phyloP scores from a whole-genome alignment of 2,888 invertebrate genomes.

The Noctua pronuba region DNA sequence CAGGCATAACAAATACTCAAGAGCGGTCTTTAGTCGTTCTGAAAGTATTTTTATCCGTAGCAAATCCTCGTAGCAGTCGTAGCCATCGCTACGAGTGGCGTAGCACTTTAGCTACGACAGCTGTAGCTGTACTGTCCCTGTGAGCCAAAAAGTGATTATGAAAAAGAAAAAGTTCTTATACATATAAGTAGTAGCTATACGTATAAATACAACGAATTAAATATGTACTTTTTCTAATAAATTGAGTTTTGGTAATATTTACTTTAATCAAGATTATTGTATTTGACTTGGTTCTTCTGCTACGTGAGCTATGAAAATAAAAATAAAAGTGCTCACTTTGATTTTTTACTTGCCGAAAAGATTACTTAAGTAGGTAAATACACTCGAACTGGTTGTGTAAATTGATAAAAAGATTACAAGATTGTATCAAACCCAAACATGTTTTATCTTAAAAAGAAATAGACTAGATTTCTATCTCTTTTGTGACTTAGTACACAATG shows the following conservation, averaged over 20 bases:
- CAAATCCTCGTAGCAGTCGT: conserved; percentile 9
- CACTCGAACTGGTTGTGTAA: not conserved
- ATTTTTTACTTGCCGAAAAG: not conserved
- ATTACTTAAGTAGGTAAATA: not conserved
- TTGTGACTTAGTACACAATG: conserved; percentile 13
- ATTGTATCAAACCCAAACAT: not conserved
- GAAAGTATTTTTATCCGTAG: not conserved
- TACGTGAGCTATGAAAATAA: not conserved
- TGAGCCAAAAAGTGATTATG: not conserved
- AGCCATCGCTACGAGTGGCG: conserved; percentile 23
- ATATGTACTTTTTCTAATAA: not conserved
- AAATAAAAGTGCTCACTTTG: not conserved
- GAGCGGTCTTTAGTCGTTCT: not conserved
- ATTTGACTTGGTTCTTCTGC: not conserved
- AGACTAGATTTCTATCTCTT: not conserved
- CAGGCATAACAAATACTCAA: not conserved
- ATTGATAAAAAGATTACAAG: not conserved
- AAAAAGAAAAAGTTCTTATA: no score
- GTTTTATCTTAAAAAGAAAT: not conserved
- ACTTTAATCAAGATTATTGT: not conserved
- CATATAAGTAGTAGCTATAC: not conserved
- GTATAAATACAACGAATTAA: not conserved
- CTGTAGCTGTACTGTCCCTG: not conserved
- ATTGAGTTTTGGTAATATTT: not conserved
- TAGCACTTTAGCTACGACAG: conserved; percentile 30